These are phyloP conservation scores for Semibalanus balanoides DNA, from an alignment of 1,140 invertebrate species.

Conservation along the genomic window DNA sequence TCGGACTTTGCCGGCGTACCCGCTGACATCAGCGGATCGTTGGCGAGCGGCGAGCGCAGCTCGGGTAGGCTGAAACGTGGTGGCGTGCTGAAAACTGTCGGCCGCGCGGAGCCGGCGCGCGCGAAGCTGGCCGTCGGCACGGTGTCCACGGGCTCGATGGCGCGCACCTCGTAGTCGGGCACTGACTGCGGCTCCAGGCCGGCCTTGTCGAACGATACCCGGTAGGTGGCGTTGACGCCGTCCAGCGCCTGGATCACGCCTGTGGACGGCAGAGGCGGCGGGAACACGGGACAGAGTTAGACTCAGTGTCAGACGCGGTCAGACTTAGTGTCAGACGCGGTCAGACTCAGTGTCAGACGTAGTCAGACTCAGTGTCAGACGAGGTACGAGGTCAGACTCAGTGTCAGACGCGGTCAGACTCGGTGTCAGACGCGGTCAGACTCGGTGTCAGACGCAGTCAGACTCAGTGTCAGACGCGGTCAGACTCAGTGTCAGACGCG, in stretches of 20 bases:
- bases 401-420: no score
- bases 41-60: neutral
- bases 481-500: no score
- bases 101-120: neutral
- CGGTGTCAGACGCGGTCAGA: no score
- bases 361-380: no score
- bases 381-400: no score
- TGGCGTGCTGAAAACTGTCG: neutral
- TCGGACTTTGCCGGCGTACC: neutral
- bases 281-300: no score
- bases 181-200: conserved; percentile 91
- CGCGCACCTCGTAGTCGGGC: conserved; percentile 91
- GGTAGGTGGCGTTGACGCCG: conserved; percentile 90
- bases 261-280: neutral
- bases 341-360: no score
- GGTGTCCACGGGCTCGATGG: neutral
- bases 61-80: neutral
- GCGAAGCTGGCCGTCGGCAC: neutral
- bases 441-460: no score
- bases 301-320: no score
- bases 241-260: conserved; percentile 81
- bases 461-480: no score
- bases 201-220: conserved; percentile 87
- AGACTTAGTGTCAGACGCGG: no score
- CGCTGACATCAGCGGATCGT: neutral